phyloP scores from a whole-genome alignment of 2,888 invertebrate species.

The Scaptomyza flava region DNA sequence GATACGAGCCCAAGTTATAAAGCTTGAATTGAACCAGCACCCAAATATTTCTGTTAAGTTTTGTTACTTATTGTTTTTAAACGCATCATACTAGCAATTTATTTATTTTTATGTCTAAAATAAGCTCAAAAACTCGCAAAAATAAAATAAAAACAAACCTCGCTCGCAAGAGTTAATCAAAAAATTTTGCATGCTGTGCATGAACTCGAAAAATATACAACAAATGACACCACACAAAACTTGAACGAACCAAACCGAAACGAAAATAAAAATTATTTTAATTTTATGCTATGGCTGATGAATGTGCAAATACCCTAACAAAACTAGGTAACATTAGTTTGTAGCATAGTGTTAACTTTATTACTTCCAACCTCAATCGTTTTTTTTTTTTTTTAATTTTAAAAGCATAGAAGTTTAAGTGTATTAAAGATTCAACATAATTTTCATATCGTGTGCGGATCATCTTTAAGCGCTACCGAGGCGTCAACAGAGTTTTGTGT shows the following conservation, averaged over 20 bases:
- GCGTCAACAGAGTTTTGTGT: slow-evolving; percentile 68
- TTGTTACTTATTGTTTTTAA: background rate
- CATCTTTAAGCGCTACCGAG: slow-evolving; percentile 32
- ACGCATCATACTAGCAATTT: background rate
- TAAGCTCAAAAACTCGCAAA: slow-evolving; percentile 8
- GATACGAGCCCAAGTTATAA: too few species aligned
- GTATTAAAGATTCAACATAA: slow-evolving; percentile 20
- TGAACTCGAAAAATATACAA: slow-evolving; percentile 54
- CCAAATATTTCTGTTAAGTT: too few species aligned
- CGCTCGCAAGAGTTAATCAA: slow-evolving; percentile 27
- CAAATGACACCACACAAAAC: slow-evolving; percentile 66
- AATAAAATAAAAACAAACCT: background rate
- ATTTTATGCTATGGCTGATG: slow-evolving; percentile 54
- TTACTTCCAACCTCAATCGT: too few species aligned
- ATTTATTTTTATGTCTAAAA: slow-evolving; percentile 6
- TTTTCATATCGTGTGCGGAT: slow-evolving; percentile 1
- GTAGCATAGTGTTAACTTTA: too few species aligned
- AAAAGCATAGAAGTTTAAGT: background rate
- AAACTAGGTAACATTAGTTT: background rate
- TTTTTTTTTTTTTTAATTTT: too few species aligned
- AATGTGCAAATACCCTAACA: slow-evolving; percentile 39
- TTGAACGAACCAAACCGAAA: slow-evolving; percentile 37
- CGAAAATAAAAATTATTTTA: slow-evolving; percentile 57
- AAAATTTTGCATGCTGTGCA: slow-evolving; percentile 68
- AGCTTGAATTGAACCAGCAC: too few species aligned